Evolutionary conservation across 1,140 invertebrate species (phyloP).

Genomic region (Pissodes strobi): DNA sequence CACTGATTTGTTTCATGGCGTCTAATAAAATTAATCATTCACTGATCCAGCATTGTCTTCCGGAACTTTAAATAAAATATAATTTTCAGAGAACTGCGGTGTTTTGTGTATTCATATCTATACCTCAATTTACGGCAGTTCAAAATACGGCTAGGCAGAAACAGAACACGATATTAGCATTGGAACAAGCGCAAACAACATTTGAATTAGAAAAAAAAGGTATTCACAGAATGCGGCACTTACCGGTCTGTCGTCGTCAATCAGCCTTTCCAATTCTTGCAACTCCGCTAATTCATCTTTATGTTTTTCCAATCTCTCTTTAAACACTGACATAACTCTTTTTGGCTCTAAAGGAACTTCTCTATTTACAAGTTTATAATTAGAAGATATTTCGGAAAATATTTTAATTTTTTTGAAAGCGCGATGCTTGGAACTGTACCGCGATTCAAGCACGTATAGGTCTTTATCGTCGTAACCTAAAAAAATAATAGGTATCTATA

Average conservation of each 20-base stretch:
- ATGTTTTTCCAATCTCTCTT: constrained; percentile 86
- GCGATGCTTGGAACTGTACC: constrained; percentile 84
- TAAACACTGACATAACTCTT: constrained; percentile 90
- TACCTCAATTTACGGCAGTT: too few relatives aligned
- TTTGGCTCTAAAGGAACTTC: constrained; percentile 80
- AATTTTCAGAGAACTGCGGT: too few relatives aligned
- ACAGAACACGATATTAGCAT: too few relatives aligned
- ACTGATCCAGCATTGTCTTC: too few relatives aligned
- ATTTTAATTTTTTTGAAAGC: constrained; percentile 92
- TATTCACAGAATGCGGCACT: constrained; percentile 40
- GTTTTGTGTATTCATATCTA: too few relatives aligned
- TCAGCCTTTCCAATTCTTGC: constrained; percentile 76
- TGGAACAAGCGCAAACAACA: too few relatives aligned
- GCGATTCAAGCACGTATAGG: constrained; percentile 95
- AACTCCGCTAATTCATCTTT: constrained; percentile 88
- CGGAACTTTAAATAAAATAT: too few relatives aligned
- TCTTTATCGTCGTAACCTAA: constrained; percentile 85
- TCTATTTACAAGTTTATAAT: constrained; percentile 69
- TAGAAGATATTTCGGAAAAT: constrained; percentile 72
- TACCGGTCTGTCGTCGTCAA: constrained; percentile 61
- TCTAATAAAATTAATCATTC: too few relatives aligned
- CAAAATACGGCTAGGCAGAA: too few relatives aligned
- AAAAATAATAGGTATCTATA: constrained; percentile 24
- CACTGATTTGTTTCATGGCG: too few relatives aligned
- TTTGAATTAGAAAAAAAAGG: constrained; percentile 11